Base-by-base conservation (phyloP, 1,140 invertebrate genomes). In the Apis laboriosa region DNA sequence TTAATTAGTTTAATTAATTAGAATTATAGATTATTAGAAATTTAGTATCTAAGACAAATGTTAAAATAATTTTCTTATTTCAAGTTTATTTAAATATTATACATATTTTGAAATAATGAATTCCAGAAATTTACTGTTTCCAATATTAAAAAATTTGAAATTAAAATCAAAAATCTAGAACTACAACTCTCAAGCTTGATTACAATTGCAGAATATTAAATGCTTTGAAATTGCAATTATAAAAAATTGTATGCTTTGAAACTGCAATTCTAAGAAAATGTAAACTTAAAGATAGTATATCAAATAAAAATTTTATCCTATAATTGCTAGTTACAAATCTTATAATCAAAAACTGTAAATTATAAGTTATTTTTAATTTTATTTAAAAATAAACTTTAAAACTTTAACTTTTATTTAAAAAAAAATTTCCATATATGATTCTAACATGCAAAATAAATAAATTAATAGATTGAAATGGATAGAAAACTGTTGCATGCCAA, bases 401-500 rank as follows among this genome's bases (percentile, higher is more conserved):
- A n/a, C n/a, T n/a, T n/a, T n/a, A n/a, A n/a, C n/a, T n/a, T n/a
- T n/a, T n/a, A n/a, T n/a, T n/a, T n/a, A n/a, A n/a, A n/a, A n/a
- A n/a, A n/a, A n/a, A 4, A 28, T 4, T 53, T 51, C 1, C 9
- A 24, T 12, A 53, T 13, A 1, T 2, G 13, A 60, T 17, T 19
- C 60, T 21, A 34, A 28, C 34, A 13, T 24, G 24, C 12, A 24
- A 49, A 70, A 78, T 68, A 64, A 60, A 11, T 2, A 68, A 17
- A 55, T 49, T 9, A 17, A 2, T 43, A 21, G 5, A 28, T 19
- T 9, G 21, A 43, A 43, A 43, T 43, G 34, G 34, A 43, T 43
- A 43, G 3, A 12, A n/a, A 68, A n/a, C 34, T 70, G 55, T 82
- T 77, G 64, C 80, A 68, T 53, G 43, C 17, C 9, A 68, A 61